Base-by-base conservation (phyloP, 2,113 vertebrate genomes). In the Ptilonorhynchus violaceus region DNA sequence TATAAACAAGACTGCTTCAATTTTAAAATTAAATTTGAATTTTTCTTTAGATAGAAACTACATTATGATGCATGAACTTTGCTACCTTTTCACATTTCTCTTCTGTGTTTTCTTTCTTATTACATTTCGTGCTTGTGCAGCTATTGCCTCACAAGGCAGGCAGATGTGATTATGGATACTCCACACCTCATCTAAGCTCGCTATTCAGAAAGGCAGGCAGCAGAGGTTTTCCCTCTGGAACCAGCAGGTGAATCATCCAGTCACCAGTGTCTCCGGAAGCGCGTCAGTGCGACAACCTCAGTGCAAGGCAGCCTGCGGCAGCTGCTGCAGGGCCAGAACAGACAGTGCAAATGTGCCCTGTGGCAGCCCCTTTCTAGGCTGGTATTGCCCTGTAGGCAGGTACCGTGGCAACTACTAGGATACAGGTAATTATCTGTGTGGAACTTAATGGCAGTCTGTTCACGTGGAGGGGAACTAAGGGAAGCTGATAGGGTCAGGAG, bases 131-230 rank as follows among this genome's bases (percentile, higher is more conserved):
- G 63, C 59, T 93, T 90, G 75, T 85, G 86, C 88, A 96, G 86
- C 94, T 95, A 73, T 96, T 89, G 91, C 91, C 81, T 79, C 22
- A 4, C 83, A 83, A 84, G 73, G 84, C 78, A 85, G 95, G 92
- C 85, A 96, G 93, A 69, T 89, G 94, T 68, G 96, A 90, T 74
- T 86, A 72, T 47, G 77, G 86, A 30, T 28, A 35, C 92, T 88
- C 76, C 83, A 91, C 74, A 92, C 53, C 92, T 94, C 53, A 92
- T 89, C 90, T 96, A 88, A 96, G 89, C 89, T 92, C 7, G 22
- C 88, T 88, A 16, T 92, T 76, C 75, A 85, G 88, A 75, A 49
- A 93, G 79, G 82, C 72, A 93, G 92, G 83, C 87, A 83, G 74
- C 50, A 88, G 23, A 50, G 66, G 80, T 10, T 66, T 90, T 89